Base-by-base conservation (phyloP, 2,797 vertebrate species). In the Acrocephalus scirpaceus region DNA sequence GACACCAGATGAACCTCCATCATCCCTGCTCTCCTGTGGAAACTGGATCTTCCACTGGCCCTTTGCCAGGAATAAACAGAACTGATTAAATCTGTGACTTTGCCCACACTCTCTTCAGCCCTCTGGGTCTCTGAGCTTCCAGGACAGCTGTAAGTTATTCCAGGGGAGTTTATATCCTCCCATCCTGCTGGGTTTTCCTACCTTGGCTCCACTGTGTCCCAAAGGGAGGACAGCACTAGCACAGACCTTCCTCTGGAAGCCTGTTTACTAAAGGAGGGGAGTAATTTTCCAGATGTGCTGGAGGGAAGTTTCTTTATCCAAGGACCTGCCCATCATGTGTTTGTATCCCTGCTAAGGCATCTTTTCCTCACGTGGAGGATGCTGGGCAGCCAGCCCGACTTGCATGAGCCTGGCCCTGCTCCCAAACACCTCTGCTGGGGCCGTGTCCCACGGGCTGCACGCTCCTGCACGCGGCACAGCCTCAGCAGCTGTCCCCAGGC, bases 241-340 rank as follows among this genome's bases (percentile, higher is more conserved):
- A 67, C 67, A 76, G 42, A 69, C 78, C 92, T 96, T 96, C 95
- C 96, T 95, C 88, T 92, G 88, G 40, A 95, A 92, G 89, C 60
- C 85, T 96, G 96, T 96, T 97, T 97, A 96, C 93, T 10, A 9
- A 92, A 92, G 51, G 60, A 74, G 19, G 23, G 84, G 83, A 97
- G 72, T 83, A 20, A 40, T 93, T 94, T 95, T 96, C 94, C 97
- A 98, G 97, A 97, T 96, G 96, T 83, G 67, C 64, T 34, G 58
- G 81, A 87, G 89, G 95, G 91, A 93, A 94, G 79, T 34, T 57
- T 80, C 77, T 92, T 77, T 44, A 21, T 78, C 48, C 88, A 45
- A 25, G 82, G 92, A 70, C 89, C 92, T 62, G 77, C 87, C 32
- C 38, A 79, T 79, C 5, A 2, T 34, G 66, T 2, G 9, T 84